Evolutionary conservation across 2,797 vertebrate genomes (phyloP), one percentile per base, ranked within the genome.

Genomic region (Manis crassicaudata): DNA sequence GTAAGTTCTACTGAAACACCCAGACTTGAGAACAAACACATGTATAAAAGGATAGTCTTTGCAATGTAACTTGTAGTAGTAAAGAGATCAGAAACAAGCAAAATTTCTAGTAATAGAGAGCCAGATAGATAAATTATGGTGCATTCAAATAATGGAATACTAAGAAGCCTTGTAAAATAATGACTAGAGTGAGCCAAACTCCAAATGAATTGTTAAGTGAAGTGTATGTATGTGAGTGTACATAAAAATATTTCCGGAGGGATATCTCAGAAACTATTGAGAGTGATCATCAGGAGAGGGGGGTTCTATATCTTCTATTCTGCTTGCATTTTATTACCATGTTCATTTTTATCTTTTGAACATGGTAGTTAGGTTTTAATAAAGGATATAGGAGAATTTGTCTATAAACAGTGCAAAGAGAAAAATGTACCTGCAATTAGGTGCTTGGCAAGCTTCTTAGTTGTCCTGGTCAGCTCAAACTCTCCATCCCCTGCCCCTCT

Each of bases 291-390:
- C 21, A 43, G 13, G 27, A 95, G 1, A 87, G 7, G 87, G 17
- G 25, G 29, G 1, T 25, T 86, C 21, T 86, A 32, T 50, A 65
- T 14, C 5, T 82, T 92, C 40, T 25, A 1, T 25, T 29, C 1
- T 32, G 7, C 76, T 85, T 82, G 5, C 25, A 16, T 40, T 54
- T 54, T 17, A 35, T 73, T 37, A 56, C 23, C 7, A 21, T 62
- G 52, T 60, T 84, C 25, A 88, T 88, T 89, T 85, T 77, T 50
- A 63, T 21, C 21, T 95, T 88, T 88, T 75, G 16, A 37, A 88
- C 88, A 62, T 54, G 14, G 27, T 20, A 58, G 17, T 62, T 75
- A 46, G 4, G 7, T 63, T 94, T 84, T 63, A 87, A 87, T 40
- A 83, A 65, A 70, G 12, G 18, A 32, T 85, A 20, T 32, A 63